Percentiles rank a stretch among this genome's conserved stretches.
Conservation (phyloP, 2,797 vertebrate species). For the Catharus ustulatus region DNA sequence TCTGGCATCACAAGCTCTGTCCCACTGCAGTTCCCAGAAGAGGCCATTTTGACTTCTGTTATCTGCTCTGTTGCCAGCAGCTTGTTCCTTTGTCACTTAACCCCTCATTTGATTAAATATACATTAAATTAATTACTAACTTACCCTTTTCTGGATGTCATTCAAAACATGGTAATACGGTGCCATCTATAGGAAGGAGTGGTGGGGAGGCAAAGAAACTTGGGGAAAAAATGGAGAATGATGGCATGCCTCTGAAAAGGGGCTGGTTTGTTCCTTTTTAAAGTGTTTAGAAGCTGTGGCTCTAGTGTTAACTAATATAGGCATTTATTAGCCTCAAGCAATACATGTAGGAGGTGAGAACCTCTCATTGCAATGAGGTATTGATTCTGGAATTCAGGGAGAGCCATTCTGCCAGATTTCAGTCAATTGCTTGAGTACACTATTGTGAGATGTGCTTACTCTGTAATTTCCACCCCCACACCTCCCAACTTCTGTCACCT, state of each 20-base stretch:
- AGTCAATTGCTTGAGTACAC: slow-evolving; percentile 9
- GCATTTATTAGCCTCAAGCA: neutral
- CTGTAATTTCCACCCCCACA: neutral
- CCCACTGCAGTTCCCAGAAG: neutral
- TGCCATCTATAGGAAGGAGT: neutral
- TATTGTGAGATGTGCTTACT: neutral
- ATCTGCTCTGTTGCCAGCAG: neutral
- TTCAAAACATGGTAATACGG: neutral
- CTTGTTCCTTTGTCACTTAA: neutral
- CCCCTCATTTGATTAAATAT: neutral
- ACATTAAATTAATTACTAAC: neutral
- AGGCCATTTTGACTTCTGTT: neutral
- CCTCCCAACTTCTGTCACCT: neutral
- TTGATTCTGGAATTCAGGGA: slow-evolving; percentile 40
- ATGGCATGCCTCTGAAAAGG: neutral
- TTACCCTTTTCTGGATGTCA: neutral
- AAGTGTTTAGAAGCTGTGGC: neutral
- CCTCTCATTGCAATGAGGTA: neutral
- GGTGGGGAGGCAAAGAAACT: neutral
- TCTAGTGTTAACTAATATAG: neutral
- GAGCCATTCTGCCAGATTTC: slow-evolving; percentile 8
- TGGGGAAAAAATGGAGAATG: neutral
- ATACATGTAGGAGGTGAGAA: neutral
- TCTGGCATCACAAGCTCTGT: neutral
- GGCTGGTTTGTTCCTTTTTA: neutral